A percentile compares a stretch with the other conserved stretches of the same genome.
Evolutionary conservation across 2,113 vertebrate genomes (phyloP).

Genomic region (Peromyscus maniculatus): DNA sequence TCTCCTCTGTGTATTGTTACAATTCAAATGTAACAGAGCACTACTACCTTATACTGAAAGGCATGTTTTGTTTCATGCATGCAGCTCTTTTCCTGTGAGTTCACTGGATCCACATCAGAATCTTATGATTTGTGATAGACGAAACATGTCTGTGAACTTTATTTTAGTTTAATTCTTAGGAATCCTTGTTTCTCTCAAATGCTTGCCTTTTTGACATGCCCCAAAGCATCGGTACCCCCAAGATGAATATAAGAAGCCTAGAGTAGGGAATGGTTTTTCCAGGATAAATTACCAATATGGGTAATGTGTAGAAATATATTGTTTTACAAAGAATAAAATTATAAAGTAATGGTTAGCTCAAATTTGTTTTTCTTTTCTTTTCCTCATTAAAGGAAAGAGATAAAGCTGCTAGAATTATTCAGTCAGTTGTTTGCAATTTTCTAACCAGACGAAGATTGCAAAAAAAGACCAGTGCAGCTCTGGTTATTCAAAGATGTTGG

Average conservation of each 20-base stretch:
- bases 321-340: not conserved
- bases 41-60: no score
- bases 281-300: not conserved
- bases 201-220: not conserved
- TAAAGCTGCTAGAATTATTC: conserved; percentile 90
- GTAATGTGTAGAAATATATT: not conserved
- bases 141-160: not conserved
- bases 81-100: not conserved
- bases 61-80: not conserved
- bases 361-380: not conserved
- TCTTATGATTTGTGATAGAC: not conserved
- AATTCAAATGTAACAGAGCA: not conserved
- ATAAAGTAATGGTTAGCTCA: not conserved
- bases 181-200: not conserved
- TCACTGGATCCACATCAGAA: not conserved
- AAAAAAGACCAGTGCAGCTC: conserved; percentile 85
- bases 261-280: not conserved
- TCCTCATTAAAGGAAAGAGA: conserved; percentile 88
- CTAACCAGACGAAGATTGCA: conserved; percentile 81
- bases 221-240: not conserved
- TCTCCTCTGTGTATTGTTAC: not conserved
- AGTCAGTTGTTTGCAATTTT: conserved; percentile 86
- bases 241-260: not conserved
- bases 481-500: conserved; percentile 92
- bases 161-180: not conserved